Evolutionary conservation across 2,113 vertebrate species (phyloP), one percentile per base, ranked within the genome.

Genomic region (Origma solitaria): DNA sequence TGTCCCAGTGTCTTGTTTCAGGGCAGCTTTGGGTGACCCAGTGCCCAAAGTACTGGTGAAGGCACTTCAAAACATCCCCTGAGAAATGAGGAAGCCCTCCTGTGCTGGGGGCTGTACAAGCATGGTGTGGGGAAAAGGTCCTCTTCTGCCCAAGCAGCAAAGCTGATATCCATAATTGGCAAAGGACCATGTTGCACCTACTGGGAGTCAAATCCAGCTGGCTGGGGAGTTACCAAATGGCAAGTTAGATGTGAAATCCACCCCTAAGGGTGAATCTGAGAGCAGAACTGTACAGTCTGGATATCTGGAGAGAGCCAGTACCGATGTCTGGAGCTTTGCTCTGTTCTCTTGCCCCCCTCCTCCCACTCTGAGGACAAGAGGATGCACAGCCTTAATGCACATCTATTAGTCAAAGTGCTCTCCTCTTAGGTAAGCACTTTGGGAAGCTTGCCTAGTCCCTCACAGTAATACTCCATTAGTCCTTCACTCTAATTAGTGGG

Each of bases 391-490:
- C 64, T 73, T 90, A 88, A 94, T 70, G 62, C 4, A 0, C 54
- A 62, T 70, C 79, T 93, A 86, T 96, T 95, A 95, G 87, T 78
- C 90, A 77, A 71, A 94, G 47, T 44, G 30, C 79, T 88, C 72
- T 88, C 64, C 88, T 82, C 82, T 76, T 82, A 90, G 64, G 64
- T 88, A 88, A 94, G 82, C 86, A 53, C 85, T 90, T 90, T 35
- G n/a, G 64, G 88, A 95, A 93, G 88, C 90, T 81, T 81, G 60
- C 60, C 81, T 92, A 78, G 88, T 90, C 72, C 69, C 53, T 83
- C 1, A 10, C 35, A 64, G 71, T 93, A 86, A 92, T 94, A 90
- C 56, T 78, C 88, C 88, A 95, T 96, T 96, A 97, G 92, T 56
- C 49, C 80, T 94, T 90, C 82, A 49, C 64, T 93, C 71, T 78